phyloP scores from a whole-genome alignment of 2,797 vertebrate genomes.

The Amazona finschi region DNA sequence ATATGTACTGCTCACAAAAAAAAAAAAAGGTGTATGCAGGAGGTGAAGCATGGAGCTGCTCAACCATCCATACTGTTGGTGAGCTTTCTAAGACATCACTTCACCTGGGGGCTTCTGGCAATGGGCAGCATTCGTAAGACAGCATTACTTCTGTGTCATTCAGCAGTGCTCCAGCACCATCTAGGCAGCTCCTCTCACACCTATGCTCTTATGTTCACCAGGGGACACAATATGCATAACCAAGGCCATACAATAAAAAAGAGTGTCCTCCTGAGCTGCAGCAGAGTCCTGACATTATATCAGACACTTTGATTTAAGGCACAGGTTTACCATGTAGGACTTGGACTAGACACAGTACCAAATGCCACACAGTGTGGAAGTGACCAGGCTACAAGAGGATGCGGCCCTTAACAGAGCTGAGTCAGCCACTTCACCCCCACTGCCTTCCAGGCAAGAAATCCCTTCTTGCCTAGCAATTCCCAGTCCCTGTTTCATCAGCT shows the following conservation, averaged over 20 bases:
- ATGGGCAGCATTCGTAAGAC: not conserved
- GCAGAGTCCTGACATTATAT: not conserved
- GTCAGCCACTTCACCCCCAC: not conserved
- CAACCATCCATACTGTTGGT: not conserved
- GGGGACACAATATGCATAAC: not conserved
- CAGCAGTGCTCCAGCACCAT: not conserved
- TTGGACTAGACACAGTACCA: not conserved
- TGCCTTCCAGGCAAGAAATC: not conserved
- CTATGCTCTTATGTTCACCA: rapidly evolving
- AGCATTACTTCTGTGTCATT: not conserved
- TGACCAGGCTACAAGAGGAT: not conserved
- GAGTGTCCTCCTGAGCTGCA: not conserved
- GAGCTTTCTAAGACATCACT: not conserved
- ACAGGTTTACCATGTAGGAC: not conserved
- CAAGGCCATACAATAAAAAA: not conserved
- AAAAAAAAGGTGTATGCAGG: not conserved
- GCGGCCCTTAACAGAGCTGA: not conserved
- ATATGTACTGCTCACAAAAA: not conserved
- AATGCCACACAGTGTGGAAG: not conserved
- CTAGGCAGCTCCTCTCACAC: not conserved
- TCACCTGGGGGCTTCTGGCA: not conserved
- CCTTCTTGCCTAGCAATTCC: not conserved
- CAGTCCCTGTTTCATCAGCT: not conserved
- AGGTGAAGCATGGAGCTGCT: not conserved
- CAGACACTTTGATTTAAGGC: not conserved